Conservation (phyloP, 2,888 invertebrate genomes). For the Cataglyphis albicans region DNA sequence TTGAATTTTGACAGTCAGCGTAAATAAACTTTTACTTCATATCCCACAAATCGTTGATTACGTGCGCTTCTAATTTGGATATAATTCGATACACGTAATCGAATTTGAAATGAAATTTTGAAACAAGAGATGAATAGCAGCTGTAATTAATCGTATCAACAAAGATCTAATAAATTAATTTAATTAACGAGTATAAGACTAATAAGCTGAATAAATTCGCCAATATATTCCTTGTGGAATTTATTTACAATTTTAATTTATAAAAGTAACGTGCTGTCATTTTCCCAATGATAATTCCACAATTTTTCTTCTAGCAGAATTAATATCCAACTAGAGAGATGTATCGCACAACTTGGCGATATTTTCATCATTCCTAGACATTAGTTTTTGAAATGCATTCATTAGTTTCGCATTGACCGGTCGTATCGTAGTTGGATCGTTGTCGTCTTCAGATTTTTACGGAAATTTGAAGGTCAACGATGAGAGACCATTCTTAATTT, state of each 20-base stretch:
- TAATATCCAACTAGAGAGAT: not conserved
- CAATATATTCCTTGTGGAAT: not conserved
- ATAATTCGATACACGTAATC: constrained; percentile 34
- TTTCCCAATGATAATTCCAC: not conserved
- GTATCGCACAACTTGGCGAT: not conserved
- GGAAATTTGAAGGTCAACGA: not conserved
- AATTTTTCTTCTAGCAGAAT: too few relatives aligned
- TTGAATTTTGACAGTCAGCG: constrained; percentile 15
- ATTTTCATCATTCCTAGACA: not conserved
- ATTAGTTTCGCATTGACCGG: not conserved
- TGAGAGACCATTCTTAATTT: constrained; percentile 32
- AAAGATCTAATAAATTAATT: constrained; percentile 22
- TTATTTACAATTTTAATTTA: not conserved
- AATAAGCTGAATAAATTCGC: not conserved
- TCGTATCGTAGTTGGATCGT: not conserved
- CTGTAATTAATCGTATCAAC: constrained; percentile 37
- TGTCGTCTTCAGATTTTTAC: not conserved
- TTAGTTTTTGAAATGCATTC: not conserved
- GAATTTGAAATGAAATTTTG: constrained; percentile 43
- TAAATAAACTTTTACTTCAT: constrained; percentile 26
- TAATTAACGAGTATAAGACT: constrained; percentile 12
- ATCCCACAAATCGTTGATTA: constrained; percentile 5
- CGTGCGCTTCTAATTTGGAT: constrained; percentile 14
- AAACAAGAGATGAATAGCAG: not conserved
- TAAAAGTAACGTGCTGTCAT: not conserved